Conservation (phyloP, 2,113 vertebrate species). For the Rhizomys pruinosus region DNA sequence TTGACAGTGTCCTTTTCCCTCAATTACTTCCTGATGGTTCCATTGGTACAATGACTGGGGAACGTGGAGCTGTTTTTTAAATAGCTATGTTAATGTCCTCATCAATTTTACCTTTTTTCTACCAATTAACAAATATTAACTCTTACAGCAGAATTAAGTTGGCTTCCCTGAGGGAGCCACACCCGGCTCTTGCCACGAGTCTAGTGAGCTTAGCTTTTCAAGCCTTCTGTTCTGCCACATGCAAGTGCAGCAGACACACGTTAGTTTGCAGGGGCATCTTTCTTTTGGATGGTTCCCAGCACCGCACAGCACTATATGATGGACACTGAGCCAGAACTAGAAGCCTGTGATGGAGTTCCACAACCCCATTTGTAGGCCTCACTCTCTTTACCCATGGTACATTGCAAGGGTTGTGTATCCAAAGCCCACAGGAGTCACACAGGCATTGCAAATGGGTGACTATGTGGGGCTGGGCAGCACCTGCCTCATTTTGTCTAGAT, state of each 20-base stretch:
- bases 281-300: accelerated
- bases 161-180: slow-evolving; percentile 45
- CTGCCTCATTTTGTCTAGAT: background rate
- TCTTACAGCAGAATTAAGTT: slow-evolving; percentile 65
- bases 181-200: accelerated
- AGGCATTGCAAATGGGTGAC: background rate
- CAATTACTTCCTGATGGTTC: slow-evolving; percentile 81
- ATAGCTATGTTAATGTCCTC: slow-evolving; percentile 83
- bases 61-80: slow-evolving; percentile 75
- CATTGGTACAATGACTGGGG: slow-evolving; percentile 64
- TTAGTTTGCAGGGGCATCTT: background rate
- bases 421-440: accelerated
- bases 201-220: background rate
- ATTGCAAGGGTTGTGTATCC: background rate
- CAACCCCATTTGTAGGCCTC: background rate
- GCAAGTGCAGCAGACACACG: accelerated
- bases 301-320: accelerated
- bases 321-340: accelerated
- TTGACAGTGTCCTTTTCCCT: slow-evolving; percentile 83
- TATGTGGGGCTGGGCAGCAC: accelerated
- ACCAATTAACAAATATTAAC: slow-evolving; percentile 79
- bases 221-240: accelerated
- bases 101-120: slow-evolving; percentile 81
- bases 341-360: background rate
- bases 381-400: background rate